Percentiles rank a stretch among this genome's conserved stretches.
Evolutionary conservation across 2,797 vertebrate species (phyloP).

Genomic region (Adrianichthys oophorus): DNA sequence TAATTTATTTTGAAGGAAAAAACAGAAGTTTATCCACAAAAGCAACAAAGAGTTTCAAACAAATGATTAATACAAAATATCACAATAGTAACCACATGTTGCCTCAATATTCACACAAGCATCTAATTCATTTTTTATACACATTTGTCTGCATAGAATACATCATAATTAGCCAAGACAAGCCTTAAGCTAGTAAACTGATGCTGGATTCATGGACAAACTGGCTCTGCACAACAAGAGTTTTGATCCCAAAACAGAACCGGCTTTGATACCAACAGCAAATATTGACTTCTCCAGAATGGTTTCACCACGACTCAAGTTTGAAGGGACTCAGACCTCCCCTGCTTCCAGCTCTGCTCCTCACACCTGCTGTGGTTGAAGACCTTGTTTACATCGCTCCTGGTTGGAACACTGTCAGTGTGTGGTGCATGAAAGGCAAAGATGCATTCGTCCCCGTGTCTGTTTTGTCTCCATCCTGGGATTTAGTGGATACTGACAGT

Average conservation of each 20-base stretch:
- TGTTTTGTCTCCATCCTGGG: constrained; percentile 58
- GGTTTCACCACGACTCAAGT: constrained; percentile 33
- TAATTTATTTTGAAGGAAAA: too few species aligned
- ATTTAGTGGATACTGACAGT: constrained; percentile 42
- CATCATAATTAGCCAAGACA: constrained; percentile 16
- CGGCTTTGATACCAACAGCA: constrained; percentile 63
- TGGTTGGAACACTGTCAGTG: constrained; percentile 49
- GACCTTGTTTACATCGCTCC: constrained; percentile 57
- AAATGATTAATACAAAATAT: background rate
- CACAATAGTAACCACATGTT: background rate
- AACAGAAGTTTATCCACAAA: too few species aligned
- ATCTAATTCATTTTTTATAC: background rate
- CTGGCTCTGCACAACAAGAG: constrained; percentile 36
- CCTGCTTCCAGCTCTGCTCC: constrained; percentile 40
- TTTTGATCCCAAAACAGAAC: constrained; percentile 63
- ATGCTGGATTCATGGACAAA: constrained; percentile 29
- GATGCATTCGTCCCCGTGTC: constrained; percentile 45
- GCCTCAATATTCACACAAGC: background rate
- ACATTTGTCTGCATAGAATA: background rate
- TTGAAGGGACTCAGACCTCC: constrained; percentile 55
- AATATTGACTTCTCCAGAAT: constrained; percentile 74
- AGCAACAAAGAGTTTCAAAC: too few species aligned
- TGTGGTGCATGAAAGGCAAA: constrained; percentile 15
- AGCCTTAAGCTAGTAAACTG: constrained; percentile 15
- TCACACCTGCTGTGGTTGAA: constrained; percentile 69